Evolutionary conservation across 92 coral and sea anemone genomes (phyloP).

Genomic region (Nematostella vectensis): DNA sequence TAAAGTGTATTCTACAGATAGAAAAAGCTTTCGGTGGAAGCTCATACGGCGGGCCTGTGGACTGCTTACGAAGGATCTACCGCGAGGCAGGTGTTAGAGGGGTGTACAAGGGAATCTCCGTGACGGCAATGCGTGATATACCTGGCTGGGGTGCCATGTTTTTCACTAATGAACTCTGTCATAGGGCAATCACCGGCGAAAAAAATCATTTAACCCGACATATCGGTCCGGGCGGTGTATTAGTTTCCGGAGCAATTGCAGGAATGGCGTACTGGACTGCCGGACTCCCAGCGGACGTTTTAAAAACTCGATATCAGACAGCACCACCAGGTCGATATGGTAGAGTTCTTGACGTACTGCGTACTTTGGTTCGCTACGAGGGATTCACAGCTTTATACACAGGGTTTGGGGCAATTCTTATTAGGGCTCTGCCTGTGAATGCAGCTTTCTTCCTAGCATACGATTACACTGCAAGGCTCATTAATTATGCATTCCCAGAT

Average conservation of each 20-base stretch:
- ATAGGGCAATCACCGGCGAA: conserved; percentile 9
- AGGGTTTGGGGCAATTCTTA: conserved; percentile 11
- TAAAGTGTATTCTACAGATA: conserved; percentile 6
- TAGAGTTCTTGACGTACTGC: conserved; percentile 14
- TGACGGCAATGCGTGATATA: conserved; percentile 19
- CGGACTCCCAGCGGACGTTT: conserved; percentile 19
- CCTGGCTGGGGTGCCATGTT: conserved; percentile 23
- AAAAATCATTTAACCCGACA: neutral
- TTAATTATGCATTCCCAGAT: conserved; percentile 1
- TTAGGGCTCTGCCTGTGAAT: conserved; percentile 25
- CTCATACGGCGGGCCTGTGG: conserved; percentile 20
- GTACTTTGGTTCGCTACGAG: conserved; percentile 7
- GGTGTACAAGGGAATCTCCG: conserved; percentile 20
- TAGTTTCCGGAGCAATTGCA: conserved; percentile 22
- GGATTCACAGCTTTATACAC: conserved; percentile 20
- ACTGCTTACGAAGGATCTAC: conserved; percentile 21
- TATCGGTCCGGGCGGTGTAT: conserved; percentile 10
- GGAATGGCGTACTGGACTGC: conserved; percentile 18
- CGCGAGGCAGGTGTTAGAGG: conserved; percentile 15
- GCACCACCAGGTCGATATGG: conserved; percentile 9
- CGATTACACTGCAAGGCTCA: neutral
- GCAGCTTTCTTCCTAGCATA: conserved; percentile 13
- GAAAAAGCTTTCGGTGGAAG: neutral
- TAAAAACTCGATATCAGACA: conserved; percentile 31
- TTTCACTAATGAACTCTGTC: conserved; percentile 9